These are phyloP conservation scores for Ciconia boyciana DNA, from an alignment of 2,113 vertebrate genomes.

Conservation along the genomic window DNA sequence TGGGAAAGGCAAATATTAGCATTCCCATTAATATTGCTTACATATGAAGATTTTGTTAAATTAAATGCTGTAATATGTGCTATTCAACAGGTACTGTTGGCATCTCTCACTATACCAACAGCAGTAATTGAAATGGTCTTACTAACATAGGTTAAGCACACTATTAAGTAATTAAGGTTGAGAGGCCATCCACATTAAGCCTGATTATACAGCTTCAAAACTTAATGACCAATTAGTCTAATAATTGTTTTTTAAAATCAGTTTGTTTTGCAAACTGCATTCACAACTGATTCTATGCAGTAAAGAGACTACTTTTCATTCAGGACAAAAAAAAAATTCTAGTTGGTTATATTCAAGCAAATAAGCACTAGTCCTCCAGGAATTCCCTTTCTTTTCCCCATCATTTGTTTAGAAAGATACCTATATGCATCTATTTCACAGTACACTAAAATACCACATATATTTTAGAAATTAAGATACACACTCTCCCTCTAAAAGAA, in stretches of 20 bases:
- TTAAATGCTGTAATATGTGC: not conserved
- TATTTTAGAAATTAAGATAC: not conserved
- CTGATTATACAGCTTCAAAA: not conserved
- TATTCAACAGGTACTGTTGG: not conserved
- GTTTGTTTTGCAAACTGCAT: not conserved
- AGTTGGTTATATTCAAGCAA: not conserved
- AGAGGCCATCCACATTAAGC: not conserved
- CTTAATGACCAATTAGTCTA: not conserved
- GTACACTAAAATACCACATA: not conserved
- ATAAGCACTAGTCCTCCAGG: not conserved
- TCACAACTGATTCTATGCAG: not conserved
- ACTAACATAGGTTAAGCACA: not conserved
- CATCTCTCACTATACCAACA: not conserved
- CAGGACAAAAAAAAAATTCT: not conserved
- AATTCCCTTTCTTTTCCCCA: not conserved
- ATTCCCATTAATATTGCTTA: not conserved
- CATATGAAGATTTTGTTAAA: not conserved
- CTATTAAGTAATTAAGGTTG: constrained; percentile 14
- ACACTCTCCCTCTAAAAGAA: not conserved
- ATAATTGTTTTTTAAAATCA: not conserved
- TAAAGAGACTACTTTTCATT: not conserved
- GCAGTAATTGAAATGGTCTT: not conserved
- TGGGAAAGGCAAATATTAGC: not conserved
- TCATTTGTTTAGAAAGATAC: not conserved
- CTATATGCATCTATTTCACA: not conserved